These are phyloP conservation scores for Oikopleura vanhoeffeni DNA, from an alignment of 23 tunicate species.

Conservation along the genomic window DNA sequence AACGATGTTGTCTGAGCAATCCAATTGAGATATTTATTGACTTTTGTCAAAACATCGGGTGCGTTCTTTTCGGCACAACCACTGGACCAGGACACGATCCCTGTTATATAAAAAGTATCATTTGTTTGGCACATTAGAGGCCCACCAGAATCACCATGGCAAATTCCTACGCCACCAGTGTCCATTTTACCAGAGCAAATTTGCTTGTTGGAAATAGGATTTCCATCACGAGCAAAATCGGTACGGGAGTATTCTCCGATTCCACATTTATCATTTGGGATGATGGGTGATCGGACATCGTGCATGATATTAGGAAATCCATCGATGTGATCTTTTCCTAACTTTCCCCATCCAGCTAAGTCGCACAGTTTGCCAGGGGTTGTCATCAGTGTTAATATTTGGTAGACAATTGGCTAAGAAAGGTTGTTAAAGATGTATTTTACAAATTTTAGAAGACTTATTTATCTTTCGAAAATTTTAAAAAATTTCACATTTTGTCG, in stretches of 20 bases:
- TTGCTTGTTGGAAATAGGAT: neutral
- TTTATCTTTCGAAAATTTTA: too few species aligned
- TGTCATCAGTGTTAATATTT: neutral
- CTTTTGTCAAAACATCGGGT: neutral
- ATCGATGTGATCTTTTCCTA: neutral
- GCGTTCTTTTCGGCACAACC: neutral
- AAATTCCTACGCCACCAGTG: neutral
- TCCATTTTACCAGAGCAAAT: neutral
- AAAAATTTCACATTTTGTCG: too few species aligned
- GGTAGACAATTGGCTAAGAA: neutral
- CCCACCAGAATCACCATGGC: neutral
- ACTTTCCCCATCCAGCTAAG: neutral
- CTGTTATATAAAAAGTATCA: neutral
- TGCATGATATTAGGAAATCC: neutral
- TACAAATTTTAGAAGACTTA: neutral
- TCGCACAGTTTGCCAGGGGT: neutral
- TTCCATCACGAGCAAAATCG: neutral
- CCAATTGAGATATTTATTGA: neutral
- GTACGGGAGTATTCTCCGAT: neutral
- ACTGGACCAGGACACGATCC: neutral
- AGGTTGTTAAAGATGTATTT: neutral
- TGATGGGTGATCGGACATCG: neutral
- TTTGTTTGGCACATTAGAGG: neutral
- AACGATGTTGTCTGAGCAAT: neutral
- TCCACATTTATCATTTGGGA: neutral